Base-by-base conservation (phyloP, 2,888 invertebrate species). In the Eristalinus aeneus region DNA sequence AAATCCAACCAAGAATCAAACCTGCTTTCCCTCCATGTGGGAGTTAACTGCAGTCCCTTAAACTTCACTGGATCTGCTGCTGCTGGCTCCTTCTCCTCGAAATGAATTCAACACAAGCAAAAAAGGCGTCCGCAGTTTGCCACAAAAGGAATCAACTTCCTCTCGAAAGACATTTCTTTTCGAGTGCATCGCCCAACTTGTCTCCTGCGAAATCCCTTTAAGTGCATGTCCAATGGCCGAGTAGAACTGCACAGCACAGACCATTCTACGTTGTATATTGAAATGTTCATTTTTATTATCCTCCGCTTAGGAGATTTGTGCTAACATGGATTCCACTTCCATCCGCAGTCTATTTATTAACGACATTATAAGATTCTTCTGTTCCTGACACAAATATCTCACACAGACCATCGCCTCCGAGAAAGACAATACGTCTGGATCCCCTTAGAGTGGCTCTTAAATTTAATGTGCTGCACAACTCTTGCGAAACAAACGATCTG, bases 401-500 rank as follows among this genome's bases (percentile, higher is more conserved):
- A 31, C 1, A 27, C 36, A 16, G n/a, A 77, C 54, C 61, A 64
- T 53, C 58, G 32, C 32, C 60, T 39, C 16, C 69, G 27, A 71
- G 64, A 64, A 39, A 58, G 64, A 71, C 77, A 71, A 58, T 78
- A 78, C 63, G 64, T 58, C 71, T 16, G 53, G 56, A 72, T 77
- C 56, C 83, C 69, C 69, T 71, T 54, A 54, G 69, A 71, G 46
- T 65, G 73, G 53, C 58, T 68, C 69, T 65, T 81, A 67, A 60
- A 75, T 53, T 71, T 71, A 76, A 56, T 78, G 64, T 74, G 54
- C 32, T 74, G 31, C 22, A 20, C 31, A 22, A 56, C 16, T 22
- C 53, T 68, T 8, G 31, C 1, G 5, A 20, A 77, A 69, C 63
- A 78, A 60, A 78, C 23, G 75, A 56, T 64, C 64, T 58, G 56